Base-by-base conservation (phyloP, 1,140 invertebrate species). In the Micrasema minimum region DNA sequence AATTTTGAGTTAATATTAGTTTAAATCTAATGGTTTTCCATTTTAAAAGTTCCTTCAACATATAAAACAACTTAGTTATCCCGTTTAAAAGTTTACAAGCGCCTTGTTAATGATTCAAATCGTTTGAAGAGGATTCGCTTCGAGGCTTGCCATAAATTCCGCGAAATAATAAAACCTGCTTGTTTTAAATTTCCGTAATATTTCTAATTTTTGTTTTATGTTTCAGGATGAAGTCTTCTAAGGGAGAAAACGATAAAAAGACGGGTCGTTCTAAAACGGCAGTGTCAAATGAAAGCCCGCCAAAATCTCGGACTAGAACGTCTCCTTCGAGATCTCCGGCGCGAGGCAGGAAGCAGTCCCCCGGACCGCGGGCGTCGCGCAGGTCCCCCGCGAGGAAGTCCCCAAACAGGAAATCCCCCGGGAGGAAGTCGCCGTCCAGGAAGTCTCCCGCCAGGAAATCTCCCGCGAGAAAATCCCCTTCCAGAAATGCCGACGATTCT, bases 381-480 rank as follows among this genome's bases (percentile, higher is more conserved):
- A 46, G 62, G 59, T 75, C 73, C 14, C 69, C 73, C 11, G 37
- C 35, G 3, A 48, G 68, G 31, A 69, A 59, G 26, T 67, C 68
- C 14, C 53, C 72, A 2, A 35, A 7, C 11, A 51, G 72, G 11
- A 69, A 62, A 35, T 73, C 72, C 1, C 72, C 72, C 6, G 26
- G 50, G 18, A 43, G 68, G n/a, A 70, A 70, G 35, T 73, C 72
- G 3, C 72, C 72, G 1, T 23, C 48, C 16, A 57, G 73, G 16
- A 75, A 69, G 66, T 72, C 73, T 31, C 69, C 73, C 6, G 6
- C 62, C 6, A 59, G 72, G 31, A 74, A 71, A 43, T 74, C 72
- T 51, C 73, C 72, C 2, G 18, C 65, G 11, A 57, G 72, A 23
- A 75, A 71, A 51, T 74, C 72, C 14, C 69, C 69, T 14, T 9